phyloP scores from a whole-genome alignment of 2,797 vertebrate genomes.

The Smutsia temminckii region DNA sequence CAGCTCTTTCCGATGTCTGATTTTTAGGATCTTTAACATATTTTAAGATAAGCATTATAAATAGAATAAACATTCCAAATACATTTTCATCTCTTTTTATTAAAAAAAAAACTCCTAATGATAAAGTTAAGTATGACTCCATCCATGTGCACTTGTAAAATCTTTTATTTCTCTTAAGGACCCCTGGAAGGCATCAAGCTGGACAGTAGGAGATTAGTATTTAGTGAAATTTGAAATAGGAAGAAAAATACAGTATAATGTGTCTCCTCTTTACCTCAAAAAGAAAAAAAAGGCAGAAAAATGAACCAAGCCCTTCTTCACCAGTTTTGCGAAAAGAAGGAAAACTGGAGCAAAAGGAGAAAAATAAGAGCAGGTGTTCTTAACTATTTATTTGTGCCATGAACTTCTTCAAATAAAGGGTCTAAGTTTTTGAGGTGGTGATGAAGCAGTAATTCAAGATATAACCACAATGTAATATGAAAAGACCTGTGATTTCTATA shows the following conservation, averaged over 20 bases:
- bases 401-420: background rate
- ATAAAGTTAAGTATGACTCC: background rate
- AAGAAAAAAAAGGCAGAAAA: background rate
- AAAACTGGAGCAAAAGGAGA: background rate
- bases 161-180: background rate
- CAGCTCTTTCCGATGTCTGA: background rate
- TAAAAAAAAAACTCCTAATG: background rate
- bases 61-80: background rate
- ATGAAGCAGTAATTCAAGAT: background rate
- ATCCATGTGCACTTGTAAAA: background rate
- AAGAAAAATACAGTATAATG: background rate
- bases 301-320: background rate
- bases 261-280: background rate
- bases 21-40: background rate
- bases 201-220: background rate
- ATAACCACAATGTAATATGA: background rate
- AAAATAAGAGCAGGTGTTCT: background rate
- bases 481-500: background rate
- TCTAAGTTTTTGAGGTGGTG: background rate
- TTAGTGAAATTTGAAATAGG: background rate
- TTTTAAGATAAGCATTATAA: background rate
- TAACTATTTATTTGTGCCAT: background rate
- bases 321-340: background rate
- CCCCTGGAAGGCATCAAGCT: background rate
- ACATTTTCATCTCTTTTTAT: background rate